A percentile compares a stretch with the other conserved stretches of the same genome.
Evolutionary conservation across 2,797 vertebrate species (phyloP).

Genomic region (Eidolon dupreanum): DNA sequence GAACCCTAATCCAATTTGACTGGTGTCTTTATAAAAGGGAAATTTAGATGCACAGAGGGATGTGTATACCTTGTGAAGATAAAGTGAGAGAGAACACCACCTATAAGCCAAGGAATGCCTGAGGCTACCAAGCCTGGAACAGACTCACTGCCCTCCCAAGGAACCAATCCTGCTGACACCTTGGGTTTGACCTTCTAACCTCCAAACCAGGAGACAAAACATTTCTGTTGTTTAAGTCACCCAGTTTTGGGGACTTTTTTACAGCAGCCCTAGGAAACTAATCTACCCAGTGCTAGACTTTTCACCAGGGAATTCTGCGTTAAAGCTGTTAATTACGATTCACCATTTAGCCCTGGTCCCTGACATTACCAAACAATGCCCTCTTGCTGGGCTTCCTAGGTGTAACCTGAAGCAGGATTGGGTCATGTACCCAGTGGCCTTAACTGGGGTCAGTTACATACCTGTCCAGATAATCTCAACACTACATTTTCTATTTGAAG

Average conservation of each 20-base stretch:
- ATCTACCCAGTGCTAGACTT: not conserved
- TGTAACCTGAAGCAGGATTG: not conserved
- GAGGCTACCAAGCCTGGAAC: not conserved
- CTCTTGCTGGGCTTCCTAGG: not conserved
- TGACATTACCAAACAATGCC: not conserved
- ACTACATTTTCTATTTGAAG: not conserved
- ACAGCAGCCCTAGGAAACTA: not conserved
- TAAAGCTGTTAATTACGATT: not conserved
- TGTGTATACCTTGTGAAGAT: not conserved
- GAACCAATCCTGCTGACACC: not conserved
- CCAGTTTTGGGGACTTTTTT: not conserved
- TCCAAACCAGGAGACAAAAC: not conserved
- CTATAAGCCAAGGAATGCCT: not conserved
- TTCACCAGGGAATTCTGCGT: not conserved
- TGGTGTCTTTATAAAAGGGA: not conserved
- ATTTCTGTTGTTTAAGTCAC: not conserved
- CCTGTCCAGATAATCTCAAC: not conserved
- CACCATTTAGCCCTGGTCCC: not conserved
- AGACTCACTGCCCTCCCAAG: not conserved
- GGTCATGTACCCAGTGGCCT: not conserved
- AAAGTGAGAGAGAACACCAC: not conserved
- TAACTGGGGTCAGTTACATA: not conserved
- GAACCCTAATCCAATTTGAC: not conserved
- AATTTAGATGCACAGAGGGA: not conserved
- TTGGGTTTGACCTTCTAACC: not conserved